Evolutionary conservation across 2,797 vertebrate genomes (phyloP).

Genomic region (Pangasius krempfi): DNA sequence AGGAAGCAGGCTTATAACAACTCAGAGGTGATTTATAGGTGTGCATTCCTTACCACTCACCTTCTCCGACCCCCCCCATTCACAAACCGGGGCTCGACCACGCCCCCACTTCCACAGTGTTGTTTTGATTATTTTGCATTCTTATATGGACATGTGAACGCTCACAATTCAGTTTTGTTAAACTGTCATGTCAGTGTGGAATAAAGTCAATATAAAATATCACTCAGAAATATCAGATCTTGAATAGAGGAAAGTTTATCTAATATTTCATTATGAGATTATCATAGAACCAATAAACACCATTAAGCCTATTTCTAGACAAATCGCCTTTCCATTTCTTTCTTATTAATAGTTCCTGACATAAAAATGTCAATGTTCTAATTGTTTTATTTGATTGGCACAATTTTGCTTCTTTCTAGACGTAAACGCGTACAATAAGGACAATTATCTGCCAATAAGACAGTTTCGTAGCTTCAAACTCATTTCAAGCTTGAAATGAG

Average conservation of each 20-base stretch:
- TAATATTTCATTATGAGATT: not conserved
- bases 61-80: too few relatives aligned
- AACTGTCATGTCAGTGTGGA: not conserved
- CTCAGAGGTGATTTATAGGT: too few relatives aligned
- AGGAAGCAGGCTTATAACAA: too few relatives aligned
- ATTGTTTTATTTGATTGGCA: not conserved
- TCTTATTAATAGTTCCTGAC: not conserved
- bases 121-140: not conserved
- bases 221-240: not conserved
- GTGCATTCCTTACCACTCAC: too few relatives aligned
- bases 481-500: not conserved
- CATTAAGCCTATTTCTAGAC: not conserved
- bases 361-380: not conserved
- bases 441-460: not conserved
- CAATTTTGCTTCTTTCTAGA: not conserved
- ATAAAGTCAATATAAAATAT: not conserved
- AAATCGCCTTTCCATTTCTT: not conserved
- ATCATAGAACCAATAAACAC: not conserved
- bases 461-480: not conserved
- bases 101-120: too few relatives aligned
- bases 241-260: not conserved
- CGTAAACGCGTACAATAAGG: not conserved
- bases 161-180: not conserved
- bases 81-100: too few relatives aligned
- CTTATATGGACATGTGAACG: not conserved